These are phyloP conservation scores for Agrochola litura DNA, from an alignment of 2,888 invertebrate species.

Conservation along the genomic window DNA sequence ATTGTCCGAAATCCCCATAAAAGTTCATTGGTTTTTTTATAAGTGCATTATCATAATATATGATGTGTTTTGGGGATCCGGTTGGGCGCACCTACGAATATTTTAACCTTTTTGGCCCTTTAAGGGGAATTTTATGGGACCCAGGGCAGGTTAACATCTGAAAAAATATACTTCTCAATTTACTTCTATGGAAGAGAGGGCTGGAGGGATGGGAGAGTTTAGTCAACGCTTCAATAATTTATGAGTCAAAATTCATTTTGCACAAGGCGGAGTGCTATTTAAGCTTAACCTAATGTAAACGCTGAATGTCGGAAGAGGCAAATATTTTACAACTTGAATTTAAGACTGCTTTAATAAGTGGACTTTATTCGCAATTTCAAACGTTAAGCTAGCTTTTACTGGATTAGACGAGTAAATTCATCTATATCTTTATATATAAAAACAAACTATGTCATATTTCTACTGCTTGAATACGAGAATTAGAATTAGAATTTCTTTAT, in stretches of 20 bases:
- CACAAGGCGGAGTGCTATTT: slow-evolving; percentile 10
- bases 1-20: slow-evolving; percentile 24
- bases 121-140: slow-evolving; percentile 51
- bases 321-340: slow-evolving; percentile 25
- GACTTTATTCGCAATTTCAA: neutral
- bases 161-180: slow-evolving; percentile 52
- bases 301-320: slow-evolving; percentile 13
- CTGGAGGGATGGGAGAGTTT: slow-evolving; percentile 16
- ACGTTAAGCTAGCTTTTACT: neutral
- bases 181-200: slow-evolving; percentile 3
- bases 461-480: too few relatives aligned
- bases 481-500: too few relatives aligned
- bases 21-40: slow-evolving; percentile 43
- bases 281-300: slow-evolving; percentile 6
- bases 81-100: slow-evolving; percentile 44
- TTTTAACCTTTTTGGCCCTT: slow-evolving; percentile 47
- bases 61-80: slow-evolving; percentile 30
- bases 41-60: slow-evolving; percentile 45
- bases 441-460: too few relatives aligned
- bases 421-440: neutral
- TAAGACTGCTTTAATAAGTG: slow-evolving; percentile 5
- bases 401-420: neutral
- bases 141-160: slow-evolving; percentile 46
- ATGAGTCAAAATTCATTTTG: slow-evolving; percentile 29
- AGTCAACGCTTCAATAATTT: slow-evolving; percentile 45